Evolutionary conservation across 2,888 invertebrate species (phyloP).

Genomic region (Apamea sordens): DNA sequence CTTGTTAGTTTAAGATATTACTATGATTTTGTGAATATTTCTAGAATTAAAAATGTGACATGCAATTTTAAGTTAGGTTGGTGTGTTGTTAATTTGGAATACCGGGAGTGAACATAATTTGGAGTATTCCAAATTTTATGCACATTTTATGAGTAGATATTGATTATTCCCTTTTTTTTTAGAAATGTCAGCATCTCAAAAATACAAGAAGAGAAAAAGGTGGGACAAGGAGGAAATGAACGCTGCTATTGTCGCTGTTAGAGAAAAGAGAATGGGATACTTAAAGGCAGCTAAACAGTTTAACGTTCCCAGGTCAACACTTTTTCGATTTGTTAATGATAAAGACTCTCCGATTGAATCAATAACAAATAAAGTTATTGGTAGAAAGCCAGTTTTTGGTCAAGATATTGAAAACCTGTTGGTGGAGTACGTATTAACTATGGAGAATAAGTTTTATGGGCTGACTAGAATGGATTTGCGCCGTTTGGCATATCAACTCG

Average conservation of each 20-base stretch:
- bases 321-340: conserved; percentile 4
- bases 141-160: too few relatives aligned
- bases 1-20: too few relatives aligned
- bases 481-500: too few relatives aligned
- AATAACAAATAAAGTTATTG: background rate
- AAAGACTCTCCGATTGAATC: conserved; percentile 5
- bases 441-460: too few relatives aligned
- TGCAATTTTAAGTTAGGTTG: background rate
- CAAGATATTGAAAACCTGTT: too few relatives aligned
- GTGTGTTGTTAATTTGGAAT: conserved; percentile 4
- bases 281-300: conserved; percentile 2
- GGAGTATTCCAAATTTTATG: conserved; percentile 1
- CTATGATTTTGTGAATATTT: background rate
- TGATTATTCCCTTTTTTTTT: background rate
- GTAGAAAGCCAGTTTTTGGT: background rate
- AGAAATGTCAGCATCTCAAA: background rate
- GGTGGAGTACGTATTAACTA: too few relatives aligned
- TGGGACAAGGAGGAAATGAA: background rate
- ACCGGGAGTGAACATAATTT: background rate
- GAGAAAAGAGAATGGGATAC: conserved; percentile 7
- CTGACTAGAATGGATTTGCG: too few relatives aligned
- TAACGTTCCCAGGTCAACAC: background rate
- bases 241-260: background rate
- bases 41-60: background rate
- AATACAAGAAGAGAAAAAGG: background rate